phyloP scores from a whole-genome alignment of 2,113 vertebrate genomes.

The Pheucticus melanocephalus region DNA sequence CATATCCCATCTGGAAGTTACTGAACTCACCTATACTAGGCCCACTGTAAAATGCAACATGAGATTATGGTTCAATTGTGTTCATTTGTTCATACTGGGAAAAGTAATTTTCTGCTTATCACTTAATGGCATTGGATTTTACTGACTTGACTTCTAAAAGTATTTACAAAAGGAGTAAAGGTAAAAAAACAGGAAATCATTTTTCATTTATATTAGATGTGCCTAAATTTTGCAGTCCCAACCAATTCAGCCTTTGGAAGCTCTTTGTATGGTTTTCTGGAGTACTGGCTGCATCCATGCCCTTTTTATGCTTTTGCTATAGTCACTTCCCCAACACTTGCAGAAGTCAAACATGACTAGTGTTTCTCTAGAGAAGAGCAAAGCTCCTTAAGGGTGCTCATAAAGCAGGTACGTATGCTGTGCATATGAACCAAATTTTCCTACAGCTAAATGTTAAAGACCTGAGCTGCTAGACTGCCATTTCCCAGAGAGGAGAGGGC shows the following conservation, averaged over 20 bases:
- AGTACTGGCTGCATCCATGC: background rate
- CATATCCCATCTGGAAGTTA: background rate
- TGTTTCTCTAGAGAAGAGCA: background rate
- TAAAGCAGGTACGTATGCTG: background rate
- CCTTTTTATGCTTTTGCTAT: background rate
- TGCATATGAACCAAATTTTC: background rate
- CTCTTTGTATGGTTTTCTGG: background rate
- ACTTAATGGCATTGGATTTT: background rate
- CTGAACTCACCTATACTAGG: background rate
- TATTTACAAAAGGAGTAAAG: background rate
- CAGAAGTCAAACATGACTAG: background rate
- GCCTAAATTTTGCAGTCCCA: background rate
- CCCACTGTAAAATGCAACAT: background rate
- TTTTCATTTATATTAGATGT: background rate
- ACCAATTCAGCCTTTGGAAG: background rate
- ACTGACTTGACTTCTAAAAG: constrained; percentile 14
- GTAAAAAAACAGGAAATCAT: background rate
- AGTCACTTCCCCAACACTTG: background rate
- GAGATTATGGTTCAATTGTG: background rate
- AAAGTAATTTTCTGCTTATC: background rate
- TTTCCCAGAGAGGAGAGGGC: background rate
- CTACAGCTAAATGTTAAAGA: background rate
- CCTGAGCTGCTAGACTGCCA: background rate
- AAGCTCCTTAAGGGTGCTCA: background rate
- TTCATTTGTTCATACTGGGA: background rate